Conservation (phyloP, 2,888 invertebrate genomes). For the Nomada ruficornis region DNA sequence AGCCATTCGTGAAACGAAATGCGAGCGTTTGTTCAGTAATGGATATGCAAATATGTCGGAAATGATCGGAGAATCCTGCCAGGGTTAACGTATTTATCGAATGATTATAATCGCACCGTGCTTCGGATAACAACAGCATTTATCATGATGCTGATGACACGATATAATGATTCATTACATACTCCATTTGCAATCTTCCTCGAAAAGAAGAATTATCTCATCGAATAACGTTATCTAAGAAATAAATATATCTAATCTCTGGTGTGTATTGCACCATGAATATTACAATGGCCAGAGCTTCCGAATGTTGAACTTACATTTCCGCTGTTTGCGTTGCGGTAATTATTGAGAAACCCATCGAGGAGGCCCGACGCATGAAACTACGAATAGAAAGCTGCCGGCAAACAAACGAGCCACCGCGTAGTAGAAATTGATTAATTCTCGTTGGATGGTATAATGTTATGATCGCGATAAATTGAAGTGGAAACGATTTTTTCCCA, state of each 20-base stretch:
- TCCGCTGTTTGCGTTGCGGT: conserved; percentile 16
- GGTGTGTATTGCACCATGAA: conserved; percentile 8
- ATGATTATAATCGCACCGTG: conserved; percentile 7
- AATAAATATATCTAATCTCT: conserved; percentile 28
- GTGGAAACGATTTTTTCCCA: conserved; percentile 47
- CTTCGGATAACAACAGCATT: conserved; percentile 13
- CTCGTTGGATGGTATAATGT: conserved; percentile 51
- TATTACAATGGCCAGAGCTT: conserved; percentile 7
- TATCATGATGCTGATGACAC: conserved; percentile 22
- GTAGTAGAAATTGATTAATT: conserved; percentile 59
- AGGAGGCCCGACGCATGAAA: conserved; percentile 28
- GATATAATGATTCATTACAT: conserved; percentile 37
- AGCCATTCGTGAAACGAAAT: neutral
- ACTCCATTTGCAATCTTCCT: neutral
- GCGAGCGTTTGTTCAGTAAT: neutral
- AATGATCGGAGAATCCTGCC: neutral
- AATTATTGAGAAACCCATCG: conserved; percentile 31
- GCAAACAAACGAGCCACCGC: conserved; percentile 22
- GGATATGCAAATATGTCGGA: neutral
- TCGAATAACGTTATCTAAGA: conserved; percentile 32
- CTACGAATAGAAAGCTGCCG: conserved; percentile 54
- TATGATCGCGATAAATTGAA: conserved; percentile 63
- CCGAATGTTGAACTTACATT: neutral
- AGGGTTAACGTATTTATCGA: conserved; percentile 15
- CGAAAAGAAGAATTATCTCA: conserved; percentile 18